Evolutionary conservation across 2,113 vertebrate genomes (phyloP), one percentile per base, ranked within the genome.

Genomic region (Gymnarchus niloticus): DNA sequence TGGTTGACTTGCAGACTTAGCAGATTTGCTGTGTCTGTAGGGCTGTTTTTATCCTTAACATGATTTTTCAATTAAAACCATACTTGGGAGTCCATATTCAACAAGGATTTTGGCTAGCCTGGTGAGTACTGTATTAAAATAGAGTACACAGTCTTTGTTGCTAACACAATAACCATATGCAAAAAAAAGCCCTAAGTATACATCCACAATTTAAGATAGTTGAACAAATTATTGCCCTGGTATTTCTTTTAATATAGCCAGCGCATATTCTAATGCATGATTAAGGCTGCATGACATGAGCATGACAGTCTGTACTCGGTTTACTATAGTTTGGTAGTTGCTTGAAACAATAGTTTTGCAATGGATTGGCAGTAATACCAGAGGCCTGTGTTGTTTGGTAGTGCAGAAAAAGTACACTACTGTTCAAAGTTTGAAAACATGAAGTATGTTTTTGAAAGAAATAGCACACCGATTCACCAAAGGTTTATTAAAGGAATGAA

Each of bases 51-150:
- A 48, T 21, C 17, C 52, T 73, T 73, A 73, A n/a, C 48, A 84
- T 73, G 48, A 33, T 49, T 17, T 69, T 76, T 84, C 48, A 73
- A 21, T 52, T 52, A 52, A 57, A 10, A 28, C 25, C 14, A 23
- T 3, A 69, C 59, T 54, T 25, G 33, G 48, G 59, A 37, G 44
- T 84, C 12, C 83, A 73, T 73, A 73, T 84, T 84, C 59, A 73
- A 6, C 19, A 69, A 52, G 25, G 61, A 52, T 73, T 48, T 73
- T 52, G 61, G 83, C 48, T 84, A 54, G 59, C n/a, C 19, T 33
- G 59, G 83, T 73, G 61, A 84, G 83, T 84, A 61, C 28, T 17
- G 1, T 9, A 10, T 21, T 56, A 28, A 61, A 61, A 61, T 28
- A 61, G 56, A 59, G 9, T 44, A 17, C 56, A 61, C 17, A 19